phyloP scores from a whole-genome alignment of 2,113 vertebrate species.

The Forbesichthys agassizii region DNA sequence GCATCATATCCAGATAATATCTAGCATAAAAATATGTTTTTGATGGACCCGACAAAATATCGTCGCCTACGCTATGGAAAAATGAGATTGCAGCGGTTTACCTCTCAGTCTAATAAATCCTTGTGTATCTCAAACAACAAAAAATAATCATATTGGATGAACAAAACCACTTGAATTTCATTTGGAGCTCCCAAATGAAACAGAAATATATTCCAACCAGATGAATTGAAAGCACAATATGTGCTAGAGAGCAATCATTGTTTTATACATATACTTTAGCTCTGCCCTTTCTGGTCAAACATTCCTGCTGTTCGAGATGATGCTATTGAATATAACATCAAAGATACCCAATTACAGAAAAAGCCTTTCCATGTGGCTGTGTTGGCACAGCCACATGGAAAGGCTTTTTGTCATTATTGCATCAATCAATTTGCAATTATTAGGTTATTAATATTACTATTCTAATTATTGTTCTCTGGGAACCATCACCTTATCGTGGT shows the following conservation, averaged over 20 bases:
- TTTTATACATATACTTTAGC: too few relatives aligned
- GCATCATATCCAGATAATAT: background rate
- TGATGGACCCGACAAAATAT: conserved; percentile 25
- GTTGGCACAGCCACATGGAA: too few relatives aligned
- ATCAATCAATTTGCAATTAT: background rate
- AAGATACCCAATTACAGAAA: too few relatives aligned
- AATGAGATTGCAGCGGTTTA: conserved; percentile 1
- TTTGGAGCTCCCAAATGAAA: background rate
- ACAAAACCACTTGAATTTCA: background rate
- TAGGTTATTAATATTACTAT: too few relatives aligned
- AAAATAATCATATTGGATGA: background rate
- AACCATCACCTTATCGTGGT: too few relatives aligned
- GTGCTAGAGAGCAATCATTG: too few relatives aligned
- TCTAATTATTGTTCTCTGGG: too few relatives aligned
- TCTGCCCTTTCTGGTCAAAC: too few relatives aligned
- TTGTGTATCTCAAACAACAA: background rate
- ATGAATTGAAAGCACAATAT: background rate
- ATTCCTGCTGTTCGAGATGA: too few relatives aligned
- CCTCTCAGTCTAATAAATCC: background rate
- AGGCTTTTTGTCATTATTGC: background rate
- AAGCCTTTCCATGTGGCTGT: too few relatives aligned
- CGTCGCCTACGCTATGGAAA: conserved; percentile 45
- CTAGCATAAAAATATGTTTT: conserved; percentile 20
- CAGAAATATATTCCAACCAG: background rate
- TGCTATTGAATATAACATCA: too few relatives aligned